Evolutionary conservation across 2,888 invertebrate genomes (phyloP).

Genomic region (Piscicola geometra): DNA sequence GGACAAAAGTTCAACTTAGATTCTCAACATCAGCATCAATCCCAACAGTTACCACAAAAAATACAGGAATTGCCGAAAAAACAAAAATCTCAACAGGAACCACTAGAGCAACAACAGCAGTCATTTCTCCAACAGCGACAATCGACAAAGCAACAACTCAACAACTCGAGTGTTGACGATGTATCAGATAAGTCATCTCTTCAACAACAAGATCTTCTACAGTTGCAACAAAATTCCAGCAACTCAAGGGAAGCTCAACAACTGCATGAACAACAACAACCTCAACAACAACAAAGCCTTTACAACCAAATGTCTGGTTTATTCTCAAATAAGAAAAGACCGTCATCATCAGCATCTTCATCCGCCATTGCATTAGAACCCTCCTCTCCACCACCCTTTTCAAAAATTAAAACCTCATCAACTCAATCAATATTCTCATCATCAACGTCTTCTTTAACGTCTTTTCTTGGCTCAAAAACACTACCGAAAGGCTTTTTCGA

Average conservation of each 20-base stretch:
- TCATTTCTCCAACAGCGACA: not conserved
- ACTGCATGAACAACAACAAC: not conserved
- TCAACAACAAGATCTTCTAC: not conserved
- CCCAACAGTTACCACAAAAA: not conserved
- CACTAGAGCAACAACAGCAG: constrained; percentile 9
- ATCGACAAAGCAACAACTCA: not conserved
- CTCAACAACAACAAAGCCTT: constrained; percentile 23
- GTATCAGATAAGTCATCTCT: not conserved
- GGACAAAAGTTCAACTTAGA: not conserved
- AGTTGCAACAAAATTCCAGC: too few relatives aligned
- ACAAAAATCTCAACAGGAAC: constrained; percentile 6
- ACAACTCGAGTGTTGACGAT: not conserved
- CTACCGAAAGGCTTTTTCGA: not conserved
- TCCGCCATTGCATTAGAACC: not conserved
- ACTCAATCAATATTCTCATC: constrained; percentile 7
- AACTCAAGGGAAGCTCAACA: not conserved
- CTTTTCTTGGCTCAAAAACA: not conserved
- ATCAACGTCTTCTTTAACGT: not conserved
- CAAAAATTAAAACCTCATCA: not conserved
- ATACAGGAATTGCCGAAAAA: not conserved
- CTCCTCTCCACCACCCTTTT: not conserved
- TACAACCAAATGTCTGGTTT: constrained; percentile 3
- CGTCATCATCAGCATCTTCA: not conserved
- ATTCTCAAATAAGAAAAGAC: not conserved
- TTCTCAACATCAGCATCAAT: not conserved